phyloP scores from a whole-genome alignment of 30 jellyfish, hydroid and myxozoan species.

The Rhopilema esculentum region DNA sequence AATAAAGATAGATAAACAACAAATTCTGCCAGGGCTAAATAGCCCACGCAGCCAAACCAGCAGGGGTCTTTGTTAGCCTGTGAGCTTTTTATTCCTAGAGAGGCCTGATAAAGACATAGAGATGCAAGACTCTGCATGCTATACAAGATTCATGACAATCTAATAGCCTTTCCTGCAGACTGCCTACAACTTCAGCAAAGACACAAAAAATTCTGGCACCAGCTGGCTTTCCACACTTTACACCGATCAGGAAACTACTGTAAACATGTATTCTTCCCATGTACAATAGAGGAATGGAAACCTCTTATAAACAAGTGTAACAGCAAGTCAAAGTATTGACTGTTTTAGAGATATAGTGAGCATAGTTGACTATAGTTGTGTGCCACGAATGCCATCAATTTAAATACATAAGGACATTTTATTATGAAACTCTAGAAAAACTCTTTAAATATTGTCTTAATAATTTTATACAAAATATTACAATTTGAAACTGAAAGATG shows the following conservation, averaged over 20 bases:
- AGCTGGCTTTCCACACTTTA: slow-evolving; percentile 11
- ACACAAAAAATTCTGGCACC: slow-evolving; percentile 13
- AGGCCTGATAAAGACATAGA: slow-evolving; percentile 25
- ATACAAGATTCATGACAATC: slow-evolving; percentile 48
- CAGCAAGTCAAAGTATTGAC: slow-evolving; percentile 55
- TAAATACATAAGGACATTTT: slow-evolving; percentile 41
- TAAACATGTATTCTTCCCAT: slow-evolving; percentile 56
- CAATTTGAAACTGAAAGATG: too few relatives aligned
- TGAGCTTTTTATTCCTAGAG: too few relatives aligned
- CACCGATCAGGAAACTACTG: slow-evolving; percentile 64
- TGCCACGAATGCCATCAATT: slow-evolving; percentile 62
- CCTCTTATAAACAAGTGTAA: slow-evolving; percentile 37
- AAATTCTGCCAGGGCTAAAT: too few relatives aligned
- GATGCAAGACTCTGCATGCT: slow-evolving; percentile 60
- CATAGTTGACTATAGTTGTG: slow-evolving; percentile 42
- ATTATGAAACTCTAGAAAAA: slow-evolving; percentile 24
- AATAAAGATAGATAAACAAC: too few relatives aligned
- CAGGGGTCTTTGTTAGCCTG: too few relatives aligned
- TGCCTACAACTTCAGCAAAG: slow-evolving; percentile 33
- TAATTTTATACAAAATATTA: not conserved
- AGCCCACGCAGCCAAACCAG: too few relatives aligned
- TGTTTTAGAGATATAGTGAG: slow-evolving; percentile 62
- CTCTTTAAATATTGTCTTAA: slow-evolving; percentile 28
- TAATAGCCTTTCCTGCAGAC: slow-evolving; percentile 36
- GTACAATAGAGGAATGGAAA: slow-evolving; percentile 63